phyloP scores from a whole-genome alignment of 2,797 vertebrate genomes.

The Amphiprion clarkii region DNA sequence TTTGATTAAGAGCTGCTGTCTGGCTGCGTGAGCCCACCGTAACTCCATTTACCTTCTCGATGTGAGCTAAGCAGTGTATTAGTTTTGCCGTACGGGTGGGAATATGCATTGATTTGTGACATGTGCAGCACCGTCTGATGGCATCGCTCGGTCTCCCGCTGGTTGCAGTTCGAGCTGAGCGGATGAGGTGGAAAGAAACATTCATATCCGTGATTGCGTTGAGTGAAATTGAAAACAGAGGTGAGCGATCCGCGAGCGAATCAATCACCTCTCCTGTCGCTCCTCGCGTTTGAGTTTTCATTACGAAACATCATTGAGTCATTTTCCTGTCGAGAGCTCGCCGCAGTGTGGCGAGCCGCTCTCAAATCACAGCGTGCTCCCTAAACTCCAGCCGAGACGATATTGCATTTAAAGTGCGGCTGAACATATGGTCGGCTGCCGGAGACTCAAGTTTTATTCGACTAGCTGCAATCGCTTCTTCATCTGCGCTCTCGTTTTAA shows the following conservation, averaged over 20 bases:
- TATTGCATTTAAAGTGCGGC: slow-evolving; percentile 32
- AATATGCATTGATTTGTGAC: slow-evolving; percentile 43
- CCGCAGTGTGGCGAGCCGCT: neutral
- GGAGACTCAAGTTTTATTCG: slow-evolving; percentile 32
- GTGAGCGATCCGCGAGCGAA: slow-evolving; percentile 22
- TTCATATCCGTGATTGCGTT: slow-evolving; percentile 40
- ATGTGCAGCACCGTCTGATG: neutral
- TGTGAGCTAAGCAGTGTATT: slow-evolving; percentile 28
- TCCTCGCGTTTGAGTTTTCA: slow-evolving; percentile 29
- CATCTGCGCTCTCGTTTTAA: slow-evolving; percentile 8
- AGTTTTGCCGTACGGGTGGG: slow-evolving; percentile 3
- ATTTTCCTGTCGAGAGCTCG: slow-evolving; percentile 21
- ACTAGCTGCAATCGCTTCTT: slow-evolving; percentile 31
- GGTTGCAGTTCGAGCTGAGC: slow-evolving; percentile 6
- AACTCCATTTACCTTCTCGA: slow-evolving; percentile 40
- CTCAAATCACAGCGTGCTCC: slow-evolving; percentile 18
- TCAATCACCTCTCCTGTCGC: slow-evolving; percentile 27
- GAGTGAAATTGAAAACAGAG: slow-evolving; percentile 47
- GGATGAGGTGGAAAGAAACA: slow-evolving; percentile 7
- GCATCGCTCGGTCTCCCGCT: slow-evolving; percentile 21
- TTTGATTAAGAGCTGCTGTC: slow-evolving; percentile 47
- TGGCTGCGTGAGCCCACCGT: neutral
- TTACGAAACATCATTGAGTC: slow-evolving; percentile 39
- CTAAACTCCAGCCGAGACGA: slow-evolving; percentile 36
- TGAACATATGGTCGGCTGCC: slow-evolving; percentile 55